Conservation (phyloP, 2,797 vertebrate species). For the Smutsia gigantea region DNA sequence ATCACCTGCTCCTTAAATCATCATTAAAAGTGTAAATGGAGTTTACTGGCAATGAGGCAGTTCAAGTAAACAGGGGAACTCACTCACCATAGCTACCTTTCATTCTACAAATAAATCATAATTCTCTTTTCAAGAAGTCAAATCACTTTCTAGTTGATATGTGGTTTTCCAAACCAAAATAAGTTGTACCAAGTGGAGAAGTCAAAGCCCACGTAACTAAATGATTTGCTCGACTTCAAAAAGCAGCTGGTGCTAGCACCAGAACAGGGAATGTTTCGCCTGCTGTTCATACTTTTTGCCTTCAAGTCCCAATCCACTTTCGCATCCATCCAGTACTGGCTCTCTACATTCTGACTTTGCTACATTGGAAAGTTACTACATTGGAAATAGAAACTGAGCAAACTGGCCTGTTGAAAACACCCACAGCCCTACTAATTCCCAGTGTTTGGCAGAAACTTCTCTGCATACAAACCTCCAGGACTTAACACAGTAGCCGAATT, state of each 20-base stretch:
- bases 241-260: not conserved
- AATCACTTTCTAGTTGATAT: not conserved
- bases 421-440: not conserved
- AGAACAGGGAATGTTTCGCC: not conserved
- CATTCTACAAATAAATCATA: not conserved
- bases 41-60: not conserved
- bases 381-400: not conserved
- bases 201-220: not conserved
- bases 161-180: not conserved
- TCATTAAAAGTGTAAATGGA: not conserved
- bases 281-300: not conserved
- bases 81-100: not conserved
- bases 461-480: not conserved
- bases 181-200: not conserved
- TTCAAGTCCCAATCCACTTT: not conserved
- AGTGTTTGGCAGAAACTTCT: not conserved
- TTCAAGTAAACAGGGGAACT: not conserved
- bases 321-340: not conserved
- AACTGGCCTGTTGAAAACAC: not conserved
- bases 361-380: not conserved
- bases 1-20: constrained; percentile 18
- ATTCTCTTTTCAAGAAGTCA: constrained; percentile 32
- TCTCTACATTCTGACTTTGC: not conserved
- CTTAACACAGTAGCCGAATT: not conserved
- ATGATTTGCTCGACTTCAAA: not conserved